These are phyloP conservation scores for Anorthoa munda DNA, from an alignment of 2,888 invertebrate genomes.

Conservation along the genomic window DNA sequence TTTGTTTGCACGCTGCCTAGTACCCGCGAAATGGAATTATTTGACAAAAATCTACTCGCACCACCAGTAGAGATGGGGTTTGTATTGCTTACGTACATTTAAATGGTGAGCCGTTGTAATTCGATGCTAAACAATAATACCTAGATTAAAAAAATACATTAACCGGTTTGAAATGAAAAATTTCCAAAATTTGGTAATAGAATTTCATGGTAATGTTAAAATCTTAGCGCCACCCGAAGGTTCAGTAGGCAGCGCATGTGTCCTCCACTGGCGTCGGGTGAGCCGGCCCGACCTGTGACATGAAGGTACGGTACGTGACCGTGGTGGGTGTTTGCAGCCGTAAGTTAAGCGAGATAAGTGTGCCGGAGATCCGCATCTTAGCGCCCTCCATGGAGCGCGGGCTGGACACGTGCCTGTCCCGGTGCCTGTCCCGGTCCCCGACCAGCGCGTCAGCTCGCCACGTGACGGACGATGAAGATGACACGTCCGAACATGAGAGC, in stretches of 20 bases:
- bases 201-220: constrained; percentile 7
- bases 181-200: neutral
- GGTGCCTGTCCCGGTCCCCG: too few relatives aligned
- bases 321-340: constrained; percentile 88
- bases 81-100: constrained; percentile 71
- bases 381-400: constrained; percentile 96
- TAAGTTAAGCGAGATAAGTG: constrained; percentile 94
- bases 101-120: constrained; percentile 20
- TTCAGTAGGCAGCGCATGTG: constrained; percentile 3
- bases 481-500: constrained; percentile 89
- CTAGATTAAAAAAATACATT: neutral
- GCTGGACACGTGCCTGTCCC: constrained; percentile 93
- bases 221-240: neutral
- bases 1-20: constrained; percentile 89
- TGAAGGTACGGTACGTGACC: constrained; percentile 38
- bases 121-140: constrained; percentile 22
- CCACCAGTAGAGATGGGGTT: constrained; percentile 87
- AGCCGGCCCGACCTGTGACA: neutral
- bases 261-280: constrained; percentile 1
- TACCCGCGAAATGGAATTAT: constrained; percentile 80
- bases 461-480: constrained; percentile 73
- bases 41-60: constrained; percentile 83
- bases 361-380: constrained; percentile 95
- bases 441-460: constrained; percentile 56
- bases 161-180: neutral